Percentiles rank a stretch among this genome's conserved stretches.
Evolutionary conservation across 2,888 invertebrate species (phyloP).

Genomic region (Thalpophila matura): DNA sequence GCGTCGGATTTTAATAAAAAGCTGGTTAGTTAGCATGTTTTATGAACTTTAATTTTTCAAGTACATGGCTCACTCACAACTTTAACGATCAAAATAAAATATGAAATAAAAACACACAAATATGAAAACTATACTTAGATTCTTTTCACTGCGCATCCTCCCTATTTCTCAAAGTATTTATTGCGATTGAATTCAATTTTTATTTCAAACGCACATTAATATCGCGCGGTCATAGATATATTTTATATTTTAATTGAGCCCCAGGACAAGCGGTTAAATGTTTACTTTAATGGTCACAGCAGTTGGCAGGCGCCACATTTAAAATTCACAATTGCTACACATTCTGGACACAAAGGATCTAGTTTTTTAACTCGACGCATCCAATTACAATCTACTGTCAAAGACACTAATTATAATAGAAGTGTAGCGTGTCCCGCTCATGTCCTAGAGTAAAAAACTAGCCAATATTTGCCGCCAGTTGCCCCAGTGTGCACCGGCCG

Average conservation of each 20-base stretch:
- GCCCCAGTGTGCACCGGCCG: slow-evolving; percentile 77
- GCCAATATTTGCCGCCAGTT: slow-evolving; percentile 79
- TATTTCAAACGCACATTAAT: slow-evolving; percentile 10
- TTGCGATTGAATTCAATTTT: slow-evolving; percentile 17
- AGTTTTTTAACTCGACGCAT: slow-evolving; percentile 71
- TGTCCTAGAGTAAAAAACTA: slow-evolving; percentile 77
- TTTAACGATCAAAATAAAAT: slow-evolving; percentile 38
- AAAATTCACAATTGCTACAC: slow-evolving; percentile 53
- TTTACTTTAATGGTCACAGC: slow-evolving; percentile 44
- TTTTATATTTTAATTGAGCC: slow-evolving; percentile 39
- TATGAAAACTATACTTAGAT: slow-evolving; percentile 11
- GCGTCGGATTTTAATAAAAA: slow-evolving; percentile 24
- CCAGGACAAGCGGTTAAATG: slow-evolving; percentile 42
- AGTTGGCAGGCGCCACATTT: slow-evolving; percentile 50
- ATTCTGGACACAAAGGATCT: slow-evolving; percentile 72
- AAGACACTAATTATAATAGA: slow-evolving; percentile 85
- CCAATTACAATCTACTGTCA: slow-evolving; percentile 84
- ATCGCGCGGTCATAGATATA: slow-evolving; percentile 16
- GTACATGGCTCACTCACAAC: slow-evolving; percentile 2
- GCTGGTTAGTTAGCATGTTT: slow-evolving; percentile 6
- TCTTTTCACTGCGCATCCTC: slow-evolving; percentile 16
- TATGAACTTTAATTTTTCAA: slow-evolving; percentile 28
- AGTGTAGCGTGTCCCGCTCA: slow-evolving; percentile 69
- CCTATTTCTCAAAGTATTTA: slow-evolving; percentile 21
- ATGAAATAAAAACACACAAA: slow-evolving; percentile 22